phyloP scores from a whole-genome alignment of 2,113 vertebrate genomes.

The Podarcis cretensis region DNA sequence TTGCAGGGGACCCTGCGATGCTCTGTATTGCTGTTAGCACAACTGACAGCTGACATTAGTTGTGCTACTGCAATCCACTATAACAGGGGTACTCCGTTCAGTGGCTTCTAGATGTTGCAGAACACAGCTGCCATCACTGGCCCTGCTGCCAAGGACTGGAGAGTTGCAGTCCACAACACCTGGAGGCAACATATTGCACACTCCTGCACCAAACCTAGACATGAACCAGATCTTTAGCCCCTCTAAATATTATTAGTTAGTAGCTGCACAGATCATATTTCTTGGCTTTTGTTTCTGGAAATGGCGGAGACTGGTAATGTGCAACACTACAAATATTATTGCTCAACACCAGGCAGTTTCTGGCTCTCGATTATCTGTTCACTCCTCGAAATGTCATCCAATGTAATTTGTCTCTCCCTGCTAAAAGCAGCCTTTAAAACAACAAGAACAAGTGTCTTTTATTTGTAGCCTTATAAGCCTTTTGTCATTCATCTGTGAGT shows the following conservation, averaged over 20 bases:
- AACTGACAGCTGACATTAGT: background rate
- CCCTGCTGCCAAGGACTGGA: no score
- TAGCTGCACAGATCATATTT: background rate
- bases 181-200: no score
- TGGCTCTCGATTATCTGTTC: background rate
- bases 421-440: no score
- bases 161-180: no score
- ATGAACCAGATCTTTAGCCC: background rate
- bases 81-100: no score
- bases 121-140: no score
- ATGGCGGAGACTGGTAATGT: background rate
- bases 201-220: no score
- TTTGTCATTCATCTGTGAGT: background rate
- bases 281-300: background rate
- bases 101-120: no score
- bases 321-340: background rate
- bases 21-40: background rate
- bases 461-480: no score
- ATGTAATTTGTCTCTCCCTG: background rate
- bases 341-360: background rate
- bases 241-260: background rate
- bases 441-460: no score
- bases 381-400: background rate
- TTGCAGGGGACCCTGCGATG: background rate
- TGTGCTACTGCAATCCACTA: background rate